Evolutionary conservation across 2,113 vertebrate genomes (phyloP).

Genomic region (Cephalophus harveyi): DNA sequence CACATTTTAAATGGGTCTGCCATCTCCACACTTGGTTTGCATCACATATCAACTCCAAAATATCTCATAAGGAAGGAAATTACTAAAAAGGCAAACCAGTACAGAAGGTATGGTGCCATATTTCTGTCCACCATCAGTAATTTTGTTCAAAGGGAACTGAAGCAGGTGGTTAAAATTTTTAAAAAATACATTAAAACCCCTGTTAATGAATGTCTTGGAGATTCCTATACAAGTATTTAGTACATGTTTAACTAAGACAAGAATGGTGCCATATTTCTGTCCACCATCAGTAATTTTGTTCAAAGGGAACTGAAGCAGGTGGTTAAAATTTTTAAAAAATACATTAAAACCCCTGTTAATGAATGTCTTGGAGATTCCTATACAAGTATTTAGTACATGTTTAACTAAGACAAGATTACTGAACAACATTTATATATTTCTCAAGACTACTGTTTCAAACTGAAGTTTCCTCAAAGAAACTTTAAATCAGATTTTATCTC

Average conservation of each 20-base stretch:
- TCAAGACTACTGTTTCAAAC: slow-evolving; percentile 60
- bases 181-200: slow-evolving; percentile 48
- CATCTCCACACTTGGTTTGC: background rate
- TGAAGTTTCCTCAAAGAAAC: slow-evolving; percentile 60
- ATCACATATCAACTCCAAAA: background rate
- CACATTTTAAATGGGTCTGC: background rate
- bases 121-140: background rate
- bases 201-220: slow-evolving; percentile 55
- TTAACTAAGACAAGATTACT: slow-evolving; percentile 38
- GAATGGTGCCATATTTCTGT: slow-evolving; percentile 18
- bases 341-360: slow-evolving; percentile 61
- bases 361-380: slow-evolving; percentile 40
- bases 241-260: slow-evolving; percentile 13
- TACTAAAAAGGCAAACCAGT: slow-evolving; percentile 60
- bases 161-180: slow-evolving; percentile 47
- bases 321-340: slow-evolving; percentile 43
- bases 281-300: slow-evolving; percentile 33
- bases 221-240: slow-evolving; percentile 9
- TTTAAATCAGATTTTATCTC: slow-evolving; percentile 67
- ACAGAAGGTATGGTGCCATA: slow-evolving; percentile 44
- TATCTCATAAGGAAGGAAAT: slow-evolving; percentile 46
- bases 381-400: background rate
- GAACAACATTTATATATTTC: slow-evolving; percentile 42
- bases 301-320: slow-evolving; percentile 31
- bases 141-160: slow-evolving; percentile 50